A percentile compares a stretch with the other conserved stretches of the same genome.
phyloP scores from a whole-genome alignment of 2,888 invertebrate genomes.

The Athripsodes cinereus region DNA sequence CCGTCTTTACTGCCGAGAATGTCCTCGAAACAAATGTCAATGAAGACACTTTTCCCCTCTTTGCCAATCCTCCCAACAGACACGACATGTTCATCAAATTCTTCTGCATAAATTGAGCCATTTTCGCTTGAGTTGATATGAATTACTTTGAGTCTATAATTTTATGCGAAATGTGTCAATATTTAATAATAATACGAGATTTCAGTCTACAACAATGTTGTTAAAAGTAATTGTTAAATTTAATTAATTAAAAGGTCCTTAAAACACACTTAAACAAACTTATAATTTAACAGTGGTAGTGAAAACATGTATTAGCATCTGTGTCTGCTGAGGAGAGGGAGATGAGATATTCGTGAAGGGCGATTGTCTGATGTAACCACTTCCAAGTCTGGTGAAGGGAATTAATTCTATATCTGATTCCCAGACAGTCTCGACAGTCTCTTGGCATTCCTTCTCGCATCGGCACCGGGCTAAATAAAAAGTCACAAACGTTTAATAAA shows the following conservation, averaged over 20 bases:
- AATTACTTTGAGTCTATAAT: slow-evolving; percentile 10
- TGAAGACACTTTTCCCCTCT: slow-evolving; percentile 36
- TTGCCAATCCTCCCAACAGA: slow-evolving; percentile 33
- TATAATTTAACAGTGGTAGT: slow-evolving; percentile 1
- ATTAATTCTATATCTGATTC: slow-evolving; percentile 83
- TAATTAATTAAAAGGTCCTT: neutral
- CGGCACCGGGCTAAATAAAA: slow-evolving; percentile 38
- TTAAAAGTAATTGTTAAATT: no score
- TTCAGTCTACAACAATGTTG: slow-evolving; percentile 14
- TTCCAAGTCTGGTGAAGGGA: slow-evolving; percentile 90
- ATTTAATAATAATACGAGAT: slow-evolving; percentile 5
- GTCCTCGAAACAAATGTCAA: slow-evolving; percentile 35
- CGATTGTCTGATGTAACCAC: slow-evolving; percentile 89
- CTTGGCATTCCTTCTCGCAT: slow-evolving; percentile 57
- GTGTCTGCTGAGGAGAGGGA: slow-evolving; percentile 71
- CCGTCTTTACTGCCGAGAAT: slow-evolving; percentile 33
- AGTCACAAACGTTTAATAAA: neutral
- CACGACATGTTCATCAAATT: slow-evolving; percentile 40
- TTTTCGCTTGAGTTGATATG: slow-evolving; percentile 32
- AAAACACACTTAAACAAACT: neutral
- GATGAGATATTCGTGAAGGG: slow-evolving; percentile 81
- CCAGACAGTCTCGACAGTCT: slow-evolving; percentile 77
- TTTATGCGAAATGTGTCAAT: slow-evolving; percentile 27
- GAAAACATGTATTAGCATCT: slow-evolving; percentile 39
- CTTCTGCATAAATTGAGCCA: slow-evolving; percentile 49